A percentile compares a stretch with the other conserved stretches of the same genome.
phyloP scores from a whole-genome alignment of 2,113 vertebrate species.

The Lichenostomus cassidix region DNA sequence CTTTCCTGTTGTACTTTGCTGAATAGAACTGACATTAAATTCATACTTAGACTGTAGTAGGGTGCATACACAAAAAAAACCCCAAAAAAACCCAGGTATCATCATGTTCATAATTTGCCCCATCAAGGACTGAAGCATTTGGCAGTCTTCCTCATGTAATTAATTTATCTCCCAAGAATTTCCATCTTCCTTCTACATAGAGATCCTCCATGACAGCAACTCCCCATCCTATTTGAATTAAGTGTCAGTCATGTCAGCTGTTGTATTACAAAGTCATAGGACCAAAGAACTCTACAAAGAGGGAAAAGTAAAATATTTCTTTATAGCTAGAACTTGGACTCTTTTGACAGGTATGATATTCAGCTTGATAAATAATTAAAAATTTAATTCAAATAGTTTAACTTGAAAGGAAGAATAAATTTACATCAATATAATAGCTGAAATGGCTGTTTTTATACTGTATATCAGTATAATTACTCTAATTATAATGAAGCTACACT shows the following conservation, averaged over 20 bases:
- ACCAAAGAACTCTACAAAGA: not conserved
- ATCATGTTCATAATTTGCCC: not conserved
- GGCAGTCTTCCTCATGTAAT: not conserved
- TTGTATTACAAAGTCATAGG: not conserved
- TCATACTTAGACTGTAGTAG: not conserved
- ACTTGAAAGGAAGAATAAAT: slow-evolving; percentile 66
- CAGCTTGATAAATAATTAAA: slow-evolving; percentile 63
- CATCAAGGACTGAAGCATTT: not conserved
- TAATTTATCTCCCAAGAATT: not conserved
- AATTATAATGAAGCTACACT: slow-evolving; percentile 64
- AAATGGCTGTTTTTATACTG: slow-evolving; percentile 44
- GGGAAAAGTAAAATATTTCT: not conserved
- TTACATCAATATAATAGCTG: slow-evolving; percentile 46
- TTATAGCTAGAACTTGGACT: not conserved
- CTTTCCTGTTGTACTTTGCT: not conserved
- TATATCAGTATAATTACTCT: slow-evolving; percentile 68
- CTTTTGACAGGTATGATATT: slow-evolving; percentile 39
- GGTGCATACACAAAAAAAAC: not conserved
- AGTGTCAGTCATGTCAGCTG: not conserved
- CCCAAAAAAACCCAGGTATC: not conserved
- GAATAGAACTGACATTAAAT: not conserved
- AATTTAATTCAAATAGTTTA: slow-evolving; percentile 63
- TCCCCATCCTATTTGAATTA: not conserved
- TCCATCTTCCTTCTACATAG: not conserved
- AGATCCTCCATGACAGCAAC: not conserved